Base-by-base conservation (phyloP, 1,140 invertebrate species). In the Dendroctonus valens region DNA sequence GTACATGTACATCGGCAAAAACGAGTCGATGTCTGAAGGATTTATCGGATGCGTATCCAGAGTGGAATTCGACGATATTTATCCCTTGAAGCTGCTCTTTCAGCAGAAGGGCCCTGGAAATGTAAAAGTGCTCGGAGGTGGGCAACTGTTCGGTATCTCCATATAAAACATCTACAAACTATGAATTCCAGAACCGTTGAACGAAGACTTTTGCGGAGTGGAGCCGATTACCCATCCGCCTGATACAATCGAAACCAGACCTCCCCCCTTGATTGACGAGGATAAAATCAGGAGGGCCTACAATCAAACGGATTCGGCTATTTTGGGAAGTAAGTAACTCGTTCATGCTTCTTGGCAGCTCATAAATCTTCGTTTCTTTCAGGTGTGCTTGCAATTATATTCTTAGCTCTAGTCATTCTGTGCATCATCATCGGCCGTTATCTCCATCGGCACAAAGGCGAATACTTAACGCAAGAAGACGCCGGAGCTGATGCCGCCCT, bases 31-130 rank as follows among this genome's bases (percentile, higher is more conserved):
- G 91, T 82, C 81, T 11, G 92, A 94, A 74, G 94, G 94, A 0
- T 99, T 98, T 79, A 85, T 88, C 48, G 97, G 96, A 2, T 99
- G 96, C 77, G 89, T 99, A 48, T 97, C 92, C 38, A 81, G 95
- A 52, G 93, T 98, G 4, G 92, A 97, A 80, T 98, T 98, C 76
- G 95, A 98, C 78, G 96, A 98, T 79, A 95, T 98, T 68, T 98
- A 96, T 80, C 96, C 96, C 0, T 79, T 98, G 6, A 97, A 97
- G 77, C 79, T 96, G 69, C 83, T 97, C 48, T 99, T 98, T 84
- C 95, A 98, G 81, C 93, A 98, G 79, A 89, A 94, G 75, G 88
- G 90, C 50, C 94, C 94, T 12, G 77, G 79, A 0, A 94, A 94
- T 77, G 89, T 98, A 15, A 83, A 86, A 65, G 88, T 90, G 0